Evolutionary conservation across 1,140 invertebrate species (phyloP).

Genomic region (Potamilus streckersoni): DNA sequence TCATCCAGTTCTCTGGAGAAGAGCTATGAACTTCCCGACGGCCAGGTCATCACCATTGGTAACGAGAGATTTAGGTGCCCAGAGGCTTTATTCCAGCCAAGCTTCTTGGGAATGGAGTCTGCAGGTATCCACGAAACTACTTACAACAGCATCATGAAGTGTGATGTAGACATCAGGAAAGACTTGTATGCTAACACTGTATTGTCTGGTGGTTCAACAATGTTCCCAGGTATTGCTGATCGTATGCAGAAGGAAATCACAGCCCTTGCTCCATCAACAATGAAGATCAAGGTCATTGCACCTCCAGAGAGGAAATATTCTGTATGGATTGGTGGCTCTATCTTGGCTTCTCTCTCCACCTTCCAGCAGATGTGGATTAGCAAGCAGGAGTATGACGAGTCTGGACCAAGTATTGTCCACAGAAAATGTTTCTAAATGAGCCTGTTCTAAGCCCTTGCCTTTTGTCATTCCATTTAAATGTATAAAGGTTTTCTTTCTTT

Average conservation of each 20-base stretch:
- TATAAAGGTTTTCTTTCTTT: too few relatives aligned
- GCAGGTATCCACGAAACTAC: constrained; percentile 74
- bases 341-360: constrained; percentile 74
- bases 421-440: constrained; percentile 92
- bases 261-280: constrained; percentile 67
- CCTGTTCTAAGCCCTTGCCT: neutral
- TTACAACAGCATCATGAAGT: constrained; percentile 87
- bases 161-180: constrained; percentile 85
- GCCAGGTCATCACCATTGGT: constrained; percentile 63
- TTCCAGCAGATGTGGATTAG: constrained; percentile 78
- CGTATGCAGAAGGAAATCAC: constrained; percentile 68
- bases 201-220: constrained; percentile 89
- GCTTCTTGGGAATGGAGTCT: constrained; percentile 74
- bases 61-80: constrained; percentile 68
- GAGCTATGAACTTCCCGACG: too few relatives aligned
- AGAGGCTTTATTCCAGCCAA: constrained; percentile 72
- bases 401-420: constrained; percentile 93
- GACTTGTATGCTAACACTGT: constrained; percentile 95
- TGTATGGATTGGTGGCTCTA: constrained; percentile 72
- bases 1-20: too few relatives aligned
- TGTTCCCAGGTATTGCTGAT: constrained; percentile 72
- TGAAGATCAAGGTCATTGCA: constrained; percentile 69
- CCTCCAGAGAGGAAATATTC: constrained; percentile 62
- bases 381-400: constrained; percentile 87
- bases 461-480: too few relatives aligned